Evolutionary conservation across 92 coral and sea anemone genomes (phyloP), one percentile per base, ranked within the genome.

Genomic region (Epizoanthus ramosus): DNA sequence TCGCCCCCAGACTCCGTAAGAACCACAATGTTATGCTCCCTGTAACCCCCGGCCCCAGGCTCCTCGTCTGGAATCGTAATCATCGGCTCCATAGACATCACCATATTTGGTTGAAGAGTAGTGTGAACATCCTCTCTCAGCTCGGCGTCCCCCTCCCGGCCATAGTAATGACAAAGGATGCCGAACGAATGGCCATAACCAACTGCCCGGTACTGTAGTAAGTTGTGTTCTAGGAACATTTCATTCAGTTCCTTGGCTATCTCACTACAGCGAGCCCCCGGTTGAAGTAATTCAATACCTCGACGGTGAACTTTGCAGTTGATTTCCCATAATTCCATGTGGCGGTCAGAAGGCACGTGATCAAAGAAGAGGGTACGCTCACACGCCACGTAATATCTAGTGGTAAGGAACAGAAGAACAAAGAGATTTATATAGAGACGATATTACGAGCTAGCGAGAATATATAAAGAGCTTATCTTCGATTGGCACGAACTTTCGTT

Each of bases 121-220:
- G 85, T 69, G 33, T 81, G 77, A 3, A 81, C 68, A 19, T 81
- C 60, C 58, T 81, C 85, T 18, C 85, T 79, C 13, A 81, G n/a
- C 50, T 81, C 85, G 12, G 73, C 41, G 14, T 74, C 85, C 3
- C 67, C 85, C 68, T 81, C 85, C 17, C 85, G 85, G 0, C 85
- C 85, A 24, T 81, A 81, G 39, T 81, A 81, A 35, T 81, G 85
- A 8, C 79, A 37, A 14, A 81, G 85, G 39, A 81, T 76, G 19
- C 85, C 85, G n/a, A 81, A 81, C 17, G 85, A 81, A 54, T 81
- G 85, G 39, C 85, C 85, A 28, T 81, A 81, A 12, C 85, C 85
- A 37, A 81, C 39, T 6, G 85, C 50, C n/a, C 85, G 63, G 75
- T 81, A 68, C 71, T 70, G 58, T 57, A 81, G 79, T 17, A 81